Evolutionary conservation across 2,888 invertebrate species (phyloP), one percentile per base, ranked within the genome.

Genomic region (Ditula angustiorana): DNA sequence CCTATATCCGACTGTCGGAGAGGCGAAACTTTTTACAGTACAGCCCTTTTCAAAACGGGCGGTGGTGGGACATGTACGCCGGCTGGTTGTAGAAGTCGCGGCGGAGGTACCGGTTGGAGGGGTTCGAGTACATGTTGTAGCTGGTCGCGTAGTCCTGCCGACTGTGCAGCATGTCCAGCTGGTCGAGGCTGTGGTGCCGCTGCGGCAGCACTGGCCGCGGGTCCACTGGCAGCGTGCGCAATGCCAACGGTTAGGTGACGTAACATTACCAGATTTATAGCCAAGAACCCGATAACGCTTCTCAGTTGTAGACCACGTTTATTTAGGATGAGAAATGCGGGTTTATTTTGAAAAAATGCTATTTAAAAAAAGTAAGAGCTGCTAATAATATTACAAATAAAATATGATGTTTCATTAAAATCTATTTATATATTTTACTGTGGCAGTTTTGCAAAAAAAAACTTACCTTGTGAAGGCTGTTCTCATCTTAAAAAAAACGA

Each of bases 21-120:
- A 92, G 82, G 79, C 92, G 91, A 80, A 92, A 92, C 84, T 90
- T 92, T 79, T 90, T 92, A 77, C 92, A 92, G 73, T 87, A 91
- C 64, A 90, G 81, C 81, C 91, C 92, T 90, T 90, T 92, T 92
- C 92, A 92, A 88, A 92, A 92, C 75, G 91, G 92, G 77, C 92
- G 88, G 75, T 92, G 91, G 74, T 92, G 90, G 59, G 78, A 76
- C 85, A 86, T 86, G 67, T 88, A 90, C 21, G 85, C 78, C 52
- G 90, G 79, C 79, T 88, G 90, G 72, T 85, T 82, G 80, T 83
- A 87, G 71, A 84, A 75, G 79, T 92, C 91, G 69, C 90, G 90
- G 5, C 90, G 81, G 24, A 81, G 78, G 79, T 81, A 81, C 8
- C 90, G 82, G 73, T 78, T 79, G 67, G 79, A 70, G 2, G 82